phyloP scores from a whole-genome alignment of 30 jellyfish, hydroid and myxozoan species.

The Aurelia sp. region DNA sequence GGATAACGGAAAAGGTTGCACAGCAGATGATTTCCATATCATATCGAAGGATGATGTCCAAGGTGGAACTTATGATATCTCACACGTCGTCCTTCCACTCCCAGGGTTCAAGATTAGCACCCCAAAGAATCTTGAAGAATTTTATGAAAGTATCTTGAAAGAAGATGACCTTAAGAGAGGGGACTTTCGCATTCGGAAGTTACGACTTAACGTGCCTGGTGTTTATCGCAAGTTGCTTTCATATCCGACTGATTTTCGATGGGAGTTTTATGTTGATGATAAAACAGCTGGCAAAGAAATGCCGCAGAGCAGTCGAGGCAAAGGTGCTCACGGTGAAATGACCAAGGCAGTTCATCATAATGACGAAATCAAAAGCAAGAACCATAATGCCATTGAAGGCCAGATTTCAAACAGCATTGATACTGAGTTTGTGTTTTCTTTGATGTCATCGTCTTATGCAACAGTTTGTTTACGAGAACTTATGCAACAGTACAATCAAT shows the following conservation, averaged over 20 bases:
- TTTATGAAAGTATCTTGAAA: slow-evolving; percentile 12
- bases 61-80: neutral
- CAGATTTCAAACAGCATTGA: neutral
- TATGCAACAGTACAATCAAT: neutral
- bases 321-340: no score
- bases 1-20: neutral
- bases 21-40: neutral
- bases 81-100: slow-evolving; percentile 72
- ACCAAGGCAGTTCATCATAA: neutral
- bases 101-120: slow-evolving; percentile 62
- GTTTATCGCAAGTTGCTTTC: slow-evolving; percentile 65
- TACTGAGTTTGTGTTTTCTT: slow-evolving; percentile 20
- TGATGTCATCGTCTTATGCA: slow-evolving; percentile 65
- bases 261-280: slow-evolving; percentile 14
- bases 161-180: slow-evolving; percentile 32
- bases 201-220: slow-evolving; percentile 80
- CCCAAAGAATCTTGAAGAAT: slow-evolving; percentile 33
- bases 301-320: no score
- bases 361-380: neutral
- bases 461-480: slow-evolving; percentile 64
- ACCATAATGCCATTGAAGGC: no score
- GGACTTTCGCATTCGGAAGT: slow-evolving; percentile 34
- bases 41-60: slow-evolving; percentile 17
- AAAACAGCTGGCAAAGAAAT: no score
- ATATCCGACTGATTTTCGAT: slow-evolving; percentile 32